Conservation (phyloP, 2,113 vertebrate genomes). For the Rhinogobius similis region DNA sequence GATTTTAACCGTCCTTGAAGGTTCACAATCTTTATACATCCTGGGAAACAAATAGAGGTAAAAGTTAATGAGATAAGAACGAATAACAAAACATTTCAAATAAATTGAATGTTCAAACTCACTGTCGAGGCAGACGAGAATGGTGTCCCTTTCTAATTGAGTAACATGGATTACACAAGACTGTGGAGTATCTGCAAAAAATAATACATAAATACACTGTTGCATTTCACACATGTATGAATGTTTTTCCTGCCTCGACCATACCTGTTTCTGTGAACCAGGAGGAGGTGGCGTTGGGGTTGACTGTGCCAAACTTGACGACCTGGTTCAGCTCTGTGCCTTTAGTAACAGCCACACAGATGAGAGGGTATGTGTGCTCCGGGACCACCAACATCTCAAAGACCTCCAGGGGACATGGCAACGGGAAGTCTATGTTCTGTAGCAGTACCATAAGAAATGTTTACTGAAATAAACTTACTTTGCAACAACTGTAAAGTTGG, state of each 20-base stretch:
- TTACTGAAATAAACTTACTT: background rate
- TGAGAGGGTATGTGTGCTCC: conserved; percentile 92
- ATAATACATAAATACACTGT: conserved; percentile 4
- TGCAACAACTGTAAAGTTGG: background rate
- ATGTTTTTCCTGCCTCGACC: conserved; percentile 42
- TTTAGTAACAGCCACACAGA: conserved; percentile 94
- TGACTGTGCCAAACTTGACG: conserved; percentile 94
- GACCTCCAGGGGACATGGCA: conserved; percentile 92
- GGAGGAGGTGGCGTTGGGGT: conserved; percentile 92
- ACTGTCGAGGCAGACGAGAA: conserved; percentile 97
- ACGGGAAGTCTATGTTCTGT: conserved; percentile 94
- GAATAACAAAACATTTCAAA: background rate
- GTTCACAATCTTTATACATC: conserved; percentile 98
- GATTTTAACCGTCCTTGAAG: conserved; percentile 96
- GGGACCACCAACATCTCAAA: conserved; percentile 99
- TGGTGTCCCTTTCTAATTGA: conserved; percentile 96
- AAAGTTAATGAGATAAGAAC: no score
- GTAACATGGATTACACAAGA: conserved; percentile 94
- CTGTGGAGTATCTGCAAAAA: conserved; percentile 87
- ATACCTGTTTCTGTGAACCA: conserved; percentile 95
- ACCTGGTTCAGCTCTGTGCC: conserved; percentile 94
- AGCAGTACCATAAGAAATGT: background rate
- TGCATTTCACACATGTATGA: background rate
- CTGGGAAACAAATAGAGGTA: conserved; percentile 57
- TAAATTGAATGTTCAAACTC: conserved; percentile 72